A percentile compares a stretch with the other conserved stretches of the same genome.
Evolutionary conservation across 92 coral and sea anemone species (phyloP).

Genomic region (Heteractis magnifica): DNA sequence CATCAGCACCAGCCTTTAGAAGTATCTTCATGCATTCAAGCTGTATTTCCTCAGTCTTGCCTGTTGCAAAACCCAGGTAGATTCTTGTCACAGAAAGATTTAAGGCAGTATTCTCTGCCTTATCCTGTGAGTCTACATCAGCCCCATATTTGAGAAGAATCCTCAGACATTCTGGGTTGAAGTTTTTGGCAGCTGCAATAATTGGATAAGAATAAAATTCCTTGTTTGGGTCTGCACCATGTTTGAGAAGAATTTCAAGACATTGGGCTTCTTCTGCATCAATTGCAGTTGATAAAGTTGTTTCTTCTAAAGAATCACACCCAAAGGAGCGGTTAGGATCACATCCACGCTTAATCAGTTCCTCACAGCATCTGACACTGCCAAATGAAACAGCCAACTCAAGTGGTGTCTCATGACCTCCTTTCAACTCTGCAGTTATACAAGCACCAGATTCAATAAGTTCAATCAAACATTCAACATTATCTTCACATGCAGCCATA

Average conservation of each 20-base stretch:
- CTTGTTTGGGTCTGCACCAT: constrained; percentile 67
- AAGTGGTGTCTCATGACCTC: constrained; percentile 65
- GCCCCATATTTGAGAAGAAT: constrained; percentile 70
- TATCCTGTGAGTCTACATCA: constrained; percentile 61
- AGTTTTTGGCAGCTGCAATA: constrained; percentile 65
- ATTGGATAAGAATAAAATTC: constrained; percentile 73
- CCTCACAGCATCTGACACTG: constrained; percentile 57
- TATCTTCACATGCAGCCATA: constrained; percentile 66
- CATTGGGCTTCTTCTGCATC: constrained; percentile 61
- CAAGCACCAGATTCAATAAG: constrained; percentile 53
- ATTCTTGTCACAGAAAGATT: constrained; percentile 53
- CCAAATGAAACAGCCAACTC: constrained; percentile 63
- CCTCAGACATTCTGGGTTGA: constrained; percentile 37
- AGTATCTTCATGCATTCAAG: constrained; percentile 54
- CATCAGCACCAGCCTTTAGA: constrained; percentile 13
- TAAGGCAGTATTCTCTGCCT: constrained; percentile 69
- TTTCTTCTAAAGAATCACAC: constrained; percentile 58
- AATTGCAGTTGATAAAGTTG: constrained; percentile 70
- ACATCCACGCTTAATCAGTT: constrained; percentile 63
- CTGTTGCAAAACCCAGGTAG: constrained; percentile 21
- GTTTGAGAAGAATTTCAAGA: constrained; percentile 53
- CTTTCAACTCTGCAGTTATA: constrained; percentile 40
- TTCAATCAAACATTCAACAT: constrained; percentile 55
- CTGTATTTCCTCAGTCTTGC: constrained; percentile 34
- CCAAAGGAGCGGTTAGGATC: constrained; percentile 68